These are phyloP conservation scores for Colaptes auratus DNA, from an alignment of 2,113 vertebrate genomes.

Conservation along the genomic window DNA sequence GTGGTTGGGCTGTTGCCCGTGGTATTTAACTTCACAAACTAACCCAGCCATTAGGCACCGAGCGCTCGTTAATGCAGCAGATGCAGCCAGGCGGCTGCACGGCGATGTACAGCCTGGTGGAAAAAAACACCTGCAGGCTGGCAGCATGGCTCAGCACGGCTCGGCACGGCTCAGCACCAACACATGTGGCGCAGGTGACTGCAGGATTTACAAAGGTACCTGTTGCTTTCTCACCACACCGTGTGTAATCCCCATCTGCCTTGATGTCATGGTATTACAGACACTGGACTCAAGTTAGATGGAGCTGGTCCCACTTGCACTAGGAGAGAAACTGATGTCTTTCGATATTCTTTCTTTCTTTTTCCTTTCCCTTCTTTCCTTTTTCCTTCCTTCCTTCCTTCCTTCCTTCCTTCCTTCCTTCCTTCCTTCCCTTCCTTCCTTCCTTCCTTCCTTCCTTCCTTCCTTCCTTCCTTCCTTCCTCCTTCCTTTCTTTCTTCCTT, in stretches of 20 bases:
- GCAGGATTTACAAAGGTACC: constrained; percentile 22
- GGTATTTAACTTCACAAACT: constrained; percentile 50
- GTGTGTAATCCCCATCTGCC: background rate
- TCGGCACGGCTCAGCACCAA: background rate
- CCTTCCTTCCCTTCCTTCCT: no score
- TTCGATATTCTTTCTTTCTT: background rate
- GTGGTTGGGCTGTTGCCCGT: constrained; percentile 15
- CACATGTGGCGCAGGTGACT: constrained; percentile 13
- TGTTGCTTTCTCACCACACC: background rate
- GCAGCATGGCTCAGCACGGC: constrained; percentile 10
- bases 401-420: no score
- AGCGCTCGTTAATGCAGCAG: constrained; percentile 5
- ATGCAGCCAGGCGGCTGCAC: constrained; percentile 53
- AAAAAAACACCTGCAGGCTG: constrained; percentile 64
- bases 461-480: no score
- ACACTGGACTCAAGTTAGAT: background rate
- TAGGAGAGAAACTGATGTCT: background rate
- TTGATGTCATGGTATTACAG: background rate
- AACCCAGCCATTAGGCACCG: constrained; percentile 11
- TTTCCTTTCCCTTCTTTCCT: no score
- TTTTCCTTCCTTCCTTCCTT: no score
- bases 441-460: no score
- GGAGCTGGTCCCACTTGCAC: background rate
- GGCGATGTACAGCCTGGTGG: constrained; percentile 54
- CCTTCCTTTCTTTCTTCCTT: no score